Conservation (phyloP, 2,888 invertebrate species). For the Andrena flavipes region DNA sequence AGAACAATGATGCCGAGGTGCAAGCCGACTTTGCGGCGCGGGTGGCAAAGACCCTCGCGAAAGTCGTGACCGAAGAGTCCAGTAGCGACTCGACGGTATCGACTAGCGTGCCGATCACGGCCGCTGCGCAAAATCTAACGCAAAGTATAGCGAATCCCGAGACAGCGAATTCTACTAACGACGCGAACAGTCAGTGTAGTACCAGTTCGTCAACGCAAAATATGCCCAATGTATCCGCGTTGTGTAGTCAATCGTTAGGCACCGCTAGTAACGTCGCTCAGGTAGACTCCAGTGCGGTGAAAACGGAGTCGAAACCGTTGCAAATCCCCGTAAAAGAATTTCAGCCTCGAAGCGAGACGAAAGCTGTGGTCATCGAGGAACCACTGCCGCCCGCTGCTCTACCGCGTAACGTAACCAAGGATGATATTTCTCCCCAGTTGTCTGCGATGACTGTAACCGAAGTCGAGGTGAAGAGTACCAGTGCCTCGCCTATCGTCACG, state of each 20-base stretch:
- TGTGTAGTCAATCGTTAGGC: conserved; percentile 72
- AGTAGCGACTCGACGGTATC: conserved; percentile 65
- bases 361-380: conserved; percentile 70
- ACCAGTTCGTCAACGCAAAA: conserved; percentile 68
- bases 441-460: conserved; percentile 51
- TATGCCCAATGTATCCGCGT: conserved; percentile 66
- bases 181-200: conserved; percentile 73
- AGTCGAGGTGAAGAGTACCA: conserved; percentile 55
- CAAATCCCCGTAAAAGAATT: conserved; percentile 77
- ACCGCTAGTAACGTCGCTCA: conserved; percentile 62
- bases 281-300: conserved; percentile 60
- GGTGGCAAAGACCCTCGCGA: conserved; percentile 79
- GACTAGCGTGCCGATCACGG: conserved; percentile 65
- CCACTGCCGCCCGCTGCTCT: conserved; percentile 50
- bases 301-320: conserved; percentile 75
- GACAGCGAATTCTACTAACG: conserved; percentile 69
- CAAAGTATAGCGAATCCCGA: conserved; percentile 71
- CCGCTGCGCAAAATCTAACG: conserved; percentile 63
- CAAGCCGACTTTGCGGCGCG: conserved; percentile 83
- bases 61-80: conserved; percentile 71
- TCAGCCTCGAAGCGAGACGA: conserved; percentile 76
- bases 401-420: conserved; percentile 69
- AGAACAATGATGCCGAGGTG: conserved; percentile 79
- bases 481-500: conserved; percentile 33
- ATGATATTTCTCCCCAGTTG: conserved; percentile 82